Percentiles rank a stretch among this genome's conserved stretches.
Evolutionary conservation across 2,113 vertebrate species (phyloP).

Genomic region (Edolisoma coerulescens): DNA sequence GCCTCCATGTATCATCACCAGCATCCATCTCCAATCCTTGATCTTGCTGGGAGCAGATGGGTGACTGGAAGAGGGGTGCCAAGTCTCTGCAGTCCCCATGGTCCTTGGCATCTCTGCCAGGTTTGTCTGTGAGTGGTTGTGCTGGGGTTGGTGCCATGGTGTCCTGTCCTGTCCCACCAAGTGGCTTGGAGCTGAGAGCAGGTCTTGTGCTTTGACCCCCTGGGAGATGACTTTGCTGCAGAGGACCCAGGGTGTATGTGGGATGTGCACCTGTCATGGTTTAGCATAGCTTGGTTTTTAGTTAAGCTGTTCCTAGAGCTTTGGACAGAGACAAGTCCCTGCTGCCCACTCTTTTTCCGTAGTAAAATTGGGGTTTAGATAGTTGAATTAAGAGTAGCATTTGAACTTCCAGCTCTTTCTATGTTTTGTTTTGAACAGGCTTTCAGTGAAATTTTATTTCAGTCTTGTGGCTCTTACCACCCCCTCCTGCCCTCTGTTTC

Average conservation of each 20-base stretch:
- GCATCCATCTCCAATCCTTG: background rate
- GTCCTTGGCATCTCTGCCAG: background rate
- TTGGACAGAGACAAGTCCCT: background rate
- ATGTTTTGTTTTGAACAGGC: background rate
- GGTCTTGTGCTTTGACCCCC: background rate
- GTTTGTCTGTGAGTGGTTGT: background rate
- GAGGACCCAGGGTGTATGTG: background rate
- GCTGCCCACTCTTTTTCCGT: background rate
- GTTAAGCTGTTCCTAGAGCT: background rate
- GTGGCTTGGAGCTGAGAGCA: background rate
- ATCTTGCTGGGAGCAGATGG: background rate
- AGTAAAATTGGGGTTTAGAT: background rate
- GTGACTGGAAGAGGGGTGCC: fast-evolving
- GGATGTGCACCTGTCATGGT: fast-evolving
- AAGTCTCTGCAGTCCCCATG: background rate
- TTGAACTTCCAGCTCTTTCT: background rate
- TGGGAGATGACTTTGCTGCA: background rate
- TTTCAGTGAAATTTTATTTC: slow-evolving; percentile 5
- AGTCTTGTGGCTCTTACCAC: background rate
- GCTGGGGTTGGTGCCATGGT: background rate
- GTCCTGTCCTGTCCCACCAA: background rate
- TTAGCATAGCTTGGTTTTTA: too few species aligned
- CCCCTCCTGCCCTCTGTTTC: background rate
- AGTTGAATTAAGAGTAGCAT: background rate
- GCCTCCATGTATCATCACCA: background rate